A percentile compares a stretch with the other conserved stretches of the same genome.
Conservation (phyloP, 2,113 vertebrate genomes). For the Glareola pratincola region DNA sequence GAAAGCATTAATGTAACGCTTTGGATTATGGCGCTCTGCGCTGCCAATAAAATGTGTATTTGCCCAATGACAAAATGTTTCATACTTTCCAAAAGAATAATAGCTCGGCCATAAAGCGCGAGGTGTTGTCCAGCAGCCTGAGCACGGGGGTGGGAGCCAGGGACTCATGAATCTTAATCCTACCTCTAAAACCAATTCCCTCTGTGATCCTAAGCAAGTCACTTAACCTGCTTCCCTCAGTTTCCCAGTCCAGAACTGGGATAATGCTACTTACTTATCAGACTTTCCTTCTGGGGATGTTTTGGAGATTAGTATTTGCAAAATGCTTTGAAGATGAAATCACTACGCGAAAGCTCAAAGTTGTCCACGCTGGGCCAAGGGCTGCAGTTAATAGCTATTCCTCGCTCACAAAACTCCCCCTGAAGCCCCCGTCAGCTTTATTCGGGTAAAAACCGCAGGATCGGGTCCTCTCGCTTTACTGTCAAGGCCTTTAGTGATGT, state of each 20-base stretch:
- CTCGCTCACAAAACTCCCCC: neutral
- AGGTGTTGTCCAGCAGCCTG: conserved; percentile 44
- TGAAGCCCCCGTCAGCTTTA: neutral
- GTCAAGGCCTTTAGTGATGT: neutral
- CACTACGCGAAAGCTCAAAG: neutral
- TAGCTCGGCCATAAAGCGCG: neutral
- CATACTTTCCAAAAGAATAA: conserved; percentile 64
- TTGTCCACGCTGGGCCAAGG: neutral
- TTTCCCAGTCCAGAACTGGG: conserved; percentile 39
- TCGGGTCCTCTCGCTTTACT: neutral
- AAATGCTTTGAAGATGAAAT: conserved; percentile 66
- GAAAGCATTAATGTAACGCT: conserved; percentile 60
- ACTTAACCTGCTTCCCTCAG: conserved; percentile 34
- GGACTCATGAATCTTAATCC: conserved; percentile 57
- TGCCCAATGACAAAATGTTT: conserved; percentile 61
- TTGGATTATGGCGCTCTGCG: neutral
- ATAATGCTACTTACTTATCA: conserved; percentile 60
- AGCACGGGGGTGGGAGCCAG: conserved; percentile 13
- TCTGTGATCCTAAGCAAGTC: conserved; percentile 24
- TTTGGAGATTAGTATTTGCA: conserved; percentile 46
- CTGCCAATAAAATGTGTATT: conserved; percentile 39
- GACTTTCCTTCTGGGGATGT: conserved; percentile 55
- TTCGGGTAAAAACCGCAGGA: neutral
- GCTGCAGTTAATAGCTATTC: conserved; percentile 2
- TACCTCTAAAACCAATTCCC: conserved; percentile 48